These are phyloP conservation scores for Actenoides lindsayi DNA, from an alignment of 2,113 vertebrate genomes.

Conservation along the genomic window DNA sequence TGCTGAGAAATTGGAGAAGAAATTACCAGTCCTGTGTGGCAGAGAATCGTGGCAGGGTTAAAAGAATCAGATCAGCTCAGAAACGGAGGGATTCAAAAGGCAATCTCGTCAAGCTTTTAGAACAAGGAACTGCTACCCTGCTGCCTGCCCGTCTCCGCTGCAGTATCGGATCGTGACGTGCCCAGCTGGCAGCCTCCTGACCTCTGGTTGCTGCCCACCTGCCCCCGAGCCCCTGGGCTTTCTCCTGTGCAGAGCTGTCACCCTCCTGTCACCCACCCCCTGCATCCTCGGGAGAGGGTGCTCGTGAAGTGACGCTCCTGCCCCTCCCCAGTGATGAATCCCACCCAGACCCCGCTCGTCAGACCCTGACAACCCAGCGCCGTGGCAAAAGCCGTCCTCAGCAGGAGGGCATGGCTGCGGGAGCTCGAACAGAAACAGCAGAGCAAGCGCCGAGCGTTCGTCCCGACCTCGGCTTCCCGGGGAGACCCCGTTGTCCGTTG, in stretches of 20 bases:
- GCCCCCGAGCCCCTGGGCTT: background rate
- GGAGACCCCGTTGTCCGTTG: background rate
- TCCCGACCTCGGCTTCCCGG: background rate
- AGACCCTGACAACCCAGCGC: background rate
- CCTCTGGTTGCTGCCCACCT: background rate
- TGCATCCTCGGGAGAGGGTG: background rate
- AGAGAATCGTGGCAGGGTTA: background rate
- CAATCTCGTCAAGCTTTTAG: background rate
- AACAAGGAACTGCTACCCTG: background rate
- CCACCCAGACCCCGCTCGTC: fast-evolving
- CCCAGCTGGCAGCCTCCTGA: background rate
- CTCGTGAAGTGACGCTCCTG: background rate
- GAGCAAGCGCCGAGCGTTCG: background rate
- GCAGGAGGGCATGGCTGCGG: background rate
- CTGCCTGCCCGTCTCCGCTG: background rate
- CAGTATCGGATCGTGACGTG: fast-evolving
- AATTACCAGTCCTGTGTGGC: background rate
- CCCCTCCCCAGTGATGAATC: background rate
- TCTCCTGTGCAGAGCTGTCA: background rate
- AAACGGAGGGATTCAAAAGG: background rate
- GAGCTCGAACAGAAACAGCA: background rate
- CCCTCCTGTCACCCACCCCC: background rate
- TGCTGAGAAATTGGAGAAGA: background rate
- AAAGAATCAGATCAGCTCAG: background rate
- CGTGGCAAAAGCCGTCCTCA: background rate